Conservation (phyloP, 2,113 vertebrate genomes). For the Synchiropus splendidus region DNA sequence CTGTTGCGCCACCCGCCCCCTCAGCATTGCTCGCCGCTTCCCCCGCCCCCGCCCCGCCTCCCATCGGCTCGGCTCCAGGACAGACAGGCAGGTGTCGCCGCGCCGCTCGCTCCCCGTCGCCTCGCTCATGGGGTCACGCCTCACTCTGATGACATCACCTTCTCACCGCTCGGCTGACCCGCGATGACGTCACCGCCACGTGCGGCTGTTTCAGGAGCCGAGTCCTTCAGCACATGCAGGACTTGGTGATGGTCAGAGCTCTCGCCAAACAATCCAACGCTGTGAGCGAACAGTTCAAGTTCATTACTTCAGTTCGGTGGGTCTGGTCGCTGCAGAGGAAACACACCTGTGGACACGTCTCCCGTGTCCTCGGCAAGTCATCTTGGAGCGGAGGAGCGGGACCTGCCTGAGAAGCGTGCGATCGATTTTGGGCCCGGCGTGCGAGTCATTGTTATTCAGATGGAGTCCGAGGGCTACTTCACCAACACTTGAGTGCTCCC, state of each 20-base stretch:
- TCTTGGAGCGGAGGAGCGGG: too few species aligned
- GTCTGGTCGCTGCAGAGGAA: constrained; percentile 24
- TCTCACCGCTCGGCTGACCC: too few species aligned
- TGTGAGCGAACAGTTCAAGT: too few species aligned
- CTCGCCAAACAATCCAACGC: too few species aligned
- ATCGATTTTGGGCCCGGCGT: constrained; percentile 35
- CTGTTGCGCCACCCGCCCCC: constrained; percentile 29
- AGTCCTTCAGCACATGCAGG: too few species aligned
- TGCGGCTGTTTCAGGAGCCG: too few species aligned
- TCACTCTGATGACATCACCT: not conserved
- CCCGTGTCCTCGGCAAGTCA: too few species aligned
- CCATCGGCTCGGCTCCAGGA: constrained; percentile 17
- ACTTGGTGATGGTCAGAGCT: too few species aligned
- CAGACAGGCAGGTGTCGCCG: constrained; percentile 7
- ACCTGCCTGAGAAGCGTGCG: not conserved
- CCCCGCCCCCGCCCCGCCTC: constrained; percentile 21
- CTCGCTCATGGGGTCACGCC: not conserved
- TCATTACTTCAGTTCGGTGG: too few species aligned
- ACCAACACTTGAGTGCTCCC: constrained; percentile 15
- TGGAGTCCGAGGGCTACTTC: constrained; percentile 9
- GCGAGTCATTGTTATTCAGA: constrained; percentile 35
- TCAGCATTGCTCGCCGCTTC: constrained; percentile 45
- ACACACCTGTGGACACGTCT: too few species aligned
- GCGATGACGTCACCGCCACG: too few species aligned
- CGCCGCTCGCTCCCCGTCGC: not conserved